A percentile compares a stretch with the other conserved stretches of the same genome.
Evolutionary conservation across 2,797 vertebrate genomes (phyloP).

Genomic region (Parambassis ranga): DNA sequence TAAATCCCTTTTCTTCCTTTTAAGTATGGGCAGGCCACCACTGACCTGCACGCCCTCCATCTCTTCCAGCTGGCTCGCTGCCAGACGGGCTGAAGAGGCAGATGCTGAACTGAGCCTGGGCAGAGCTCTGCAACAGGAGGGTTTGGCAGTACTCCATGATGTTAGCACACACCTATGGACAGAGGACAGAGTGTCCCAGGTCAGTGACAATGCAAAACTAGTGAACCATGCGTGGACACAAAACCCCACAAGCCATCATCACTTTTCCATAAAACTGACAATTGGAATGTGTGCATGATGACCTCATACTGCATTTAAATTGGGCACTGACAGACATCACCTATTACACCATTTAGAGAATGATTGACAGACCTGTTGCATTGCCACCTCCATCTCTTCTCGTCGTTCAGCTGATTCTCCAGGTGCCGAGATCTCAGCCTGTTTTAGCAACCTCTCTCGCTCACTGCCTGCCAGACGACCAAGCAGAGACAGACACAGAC

Average conservation of each 20-base stretch:
- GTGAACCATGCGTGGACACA: not conserved
- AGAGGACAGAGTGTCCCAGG: constrained; percentile 16
- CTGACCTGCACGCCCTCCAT: constrained; percentile 86
- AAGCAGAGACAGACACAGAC: constrained; percentile 90
- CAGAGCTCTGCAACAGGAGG: constrained; percentile 89
- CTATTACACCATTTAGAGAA: not conserved
- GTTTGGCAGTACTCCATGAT: constrained; percentile 98
- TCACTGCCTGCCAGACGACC: constrained; percentile 91
- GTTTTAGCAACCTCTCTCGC: constrained; percentile 87
- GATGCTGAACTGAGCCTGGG: constrained; percentile 88
- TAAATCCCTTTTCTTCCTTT: not conserved
- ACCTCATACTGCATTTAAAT: not conserved
- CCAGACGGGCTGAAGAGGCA: constrained; percentile 96
- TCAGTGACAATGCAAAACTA: not conserved
- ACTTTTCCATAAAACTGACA: too few relatives aligned
- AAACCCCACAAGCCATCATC: not conserved
- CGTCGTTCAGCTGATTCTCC: constrained; percentile 86
- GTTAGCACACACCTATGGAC: constrained; percentile 91
- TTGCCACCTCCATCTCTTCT: constrained; percentile 91
- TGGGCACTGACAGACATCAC: not conserved
- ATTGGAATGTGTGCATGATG: too few relatives aligned
- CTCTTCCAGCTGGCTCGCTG: constrained; percentile 88
- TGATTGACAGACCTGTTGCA: constrained; percentile 87
- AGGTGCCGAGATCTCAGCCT: constrained; percentile 81
- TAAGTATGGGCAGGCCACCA: not conserved